Evolutionary conservation across 2,888 invertebrate species (phyloP), one percentile per base, ranked within the genome.

Genomic region (Dynastes tityus): DNA sequence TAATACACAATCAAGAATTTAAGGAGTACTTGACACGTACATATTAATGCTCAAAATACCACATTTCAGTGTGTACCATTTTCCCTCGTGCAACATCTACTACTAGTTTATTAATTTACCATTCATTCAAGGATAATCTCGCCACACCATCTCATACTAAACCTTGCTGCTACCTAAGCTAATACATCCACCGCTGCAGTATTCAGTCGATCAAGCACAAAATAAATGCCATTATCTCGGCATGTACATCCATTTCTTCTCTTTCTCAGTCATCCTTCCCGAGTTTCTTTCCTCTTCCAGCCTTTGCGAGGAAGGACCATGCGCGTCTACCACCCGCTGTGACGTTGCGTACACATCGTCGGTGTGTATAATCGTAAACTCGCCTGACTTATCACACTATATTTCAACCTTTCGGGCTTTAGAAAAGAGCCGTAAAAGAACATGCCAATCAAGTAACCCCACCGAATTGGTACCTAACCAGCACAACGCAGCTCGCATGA

Each of bases 361-460:
- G 29, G 32, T 63, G 68, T 68, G 27, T 68, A 51, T 68, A 68
- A 68, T 68, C 70, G 53, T 51, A 70, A 53, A 29, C n/a, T 53
- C 29, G 32, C 32, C 70, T 51, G 70, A 32, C 70, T 70, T 70
- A 71, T 71, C 71, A 71, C 55, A 37, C 32, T 55, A 71, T 71
- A 71, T 71, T 71, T 53, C 55, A 37, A 71, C 71, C 37, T 71
- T 71, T 37, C 55, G 32, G 55, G 53, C 55, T 55, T 16, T 55
- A 55, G 55, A 58, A 45, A 58, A 68, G 49, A 37, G 37, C 32
- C 55, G 51, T 29, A 68, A 68, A 51, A n/a, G 27, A 68, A 13
- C 29, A 29, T 13, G 55, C 29, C 55, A 37, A 53, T 53, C 37
- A 58, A 16, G 45, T 22, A 16, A 55, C 71, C 45, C 51, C 27